Conservation (phyloP, 2,797 vertebrate species). For the Catamblyrhynchus diadema region DNA sequence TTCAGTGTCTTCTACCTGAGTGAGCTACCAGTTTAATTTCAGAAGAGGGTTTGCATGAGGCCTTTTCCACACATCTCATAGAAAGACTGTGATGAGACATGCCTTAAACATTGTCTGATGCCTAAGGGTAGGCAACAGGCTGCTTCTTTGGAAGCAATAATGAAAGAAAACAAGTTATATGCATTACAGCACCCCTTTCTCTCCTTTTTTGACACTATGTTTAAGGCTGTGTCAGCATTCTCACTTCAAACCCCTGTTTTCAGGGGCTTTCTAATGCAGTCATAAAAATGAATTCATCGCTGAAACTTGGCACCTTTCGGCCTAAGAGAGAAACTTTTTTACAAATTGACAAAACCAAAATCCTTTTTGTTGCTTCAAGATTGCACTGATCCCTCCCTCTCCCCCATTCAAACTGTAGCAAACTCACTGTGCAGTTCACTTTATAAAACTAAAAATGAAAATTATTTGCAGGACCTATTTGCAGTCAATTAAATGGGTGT, state of each 20-base stretch:
- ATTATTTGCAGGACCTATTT: slow-evolving; percentile 10
- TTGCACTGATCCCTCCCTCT: background rate
- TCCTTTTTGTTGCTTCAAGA: slow-evolving; percentile 46
- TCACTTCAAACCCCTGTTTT: slow-evolving; percentile 34
- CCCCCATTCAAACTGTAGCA: slow-evolving; percentile 19
- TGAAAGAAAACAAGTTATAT: slow-evolving; percentile 73
- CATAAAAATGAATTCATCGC: slow-evolving; percentile 68
- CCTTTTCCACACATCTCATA: slow-evolving; percentile 72
- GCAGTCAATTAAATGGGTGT: background rate
- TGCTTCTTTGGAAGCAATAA: slow-evolving; percentile 63
- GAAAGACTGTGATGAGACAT: slow-evolving; percentile 68
- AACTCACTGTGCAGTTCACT: slow-evolving; percentile 8
- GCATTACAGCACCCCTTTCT: slow-evolving; percentile 22
- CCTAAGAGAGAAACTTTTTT: slow-evolving; percentile 50
- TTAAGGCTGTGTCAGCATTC: slow-evolving; percentile 71
- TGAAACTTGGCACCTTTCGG: slow-evolving; percentile 65
- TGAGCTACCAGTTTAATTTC: slow-evolving; percentile 66
- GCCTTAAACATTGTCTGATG: slow-evolving; percentile 74
- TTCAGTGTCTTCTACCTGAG: slow-evolving; percentile 64
- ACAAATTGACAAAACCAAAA: slow-evolving; percentile 56
- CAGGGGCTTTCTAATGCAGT: slow-evolving; percentile 61
- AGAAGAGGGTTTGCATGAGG: slow-evolving; percentile 57
- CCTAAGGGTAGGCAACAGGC: slow-evolving; percentile 68
- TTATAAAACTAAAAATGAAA: slow-evolving; percentile 42
- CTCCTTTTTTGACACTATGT: slow-evolving; percentile 33